Evolutionary conservation across 2,797 vertebrate species (phyloP).

Genomic region (Neostethus bicornis): DNA sequence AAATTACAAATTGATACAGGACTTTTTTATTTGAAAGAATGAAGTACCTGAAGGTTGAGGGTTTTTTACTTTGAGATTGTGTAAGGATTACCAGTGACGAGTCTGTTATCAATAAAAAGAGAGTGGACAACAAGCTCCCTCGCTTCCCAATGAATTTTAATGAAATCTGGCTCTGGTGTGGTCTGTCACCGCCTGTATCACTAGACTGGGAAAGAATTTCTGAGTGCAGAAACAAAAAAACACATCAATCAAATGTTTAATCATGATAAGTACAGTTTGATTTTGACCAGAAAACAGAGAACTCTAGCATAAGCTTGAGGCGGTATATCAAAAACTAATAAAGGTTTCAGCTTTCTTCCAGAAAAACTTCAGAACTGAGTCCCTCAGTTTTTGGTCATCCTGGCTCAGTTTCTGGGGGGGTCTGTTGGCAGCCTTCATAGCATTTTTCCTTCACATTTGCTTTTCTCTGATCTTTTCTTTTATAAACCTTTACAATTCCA

Average conservation of each 20-base stretch:
- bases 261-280: not conserved
- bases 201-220: not conserved
- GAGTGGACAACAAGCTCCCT: not conserved
- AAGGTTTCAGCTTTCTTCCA: slow-evolving; percentile 35
- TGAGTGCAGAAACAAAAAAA: slow-evolving; percentile 4
- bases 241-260: not conserved
- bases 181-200: not conserved
- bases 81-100: not conserved
- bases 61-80: slow-evolving; percentile 2
- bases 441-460: slow-evolving; percentile 29
- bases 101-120: slow-evolving; percentile 3
- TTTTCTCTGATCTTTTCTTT: slow-evolving; percentile 33
- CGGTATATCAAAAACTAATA: slow-evolving; percentile 9
- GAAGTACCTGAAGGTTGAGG: slow-evolving; percentile 3
- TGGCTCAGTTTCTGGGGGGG: slow-evolving; percentile 35
- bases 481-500: slow-evolving; percentile 10
- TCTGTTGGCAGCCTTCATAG: slow-evolving; percentile 24
- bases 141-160: not conserved
- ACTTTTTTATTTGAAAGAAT: not conserved
- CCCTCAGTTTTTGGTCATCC: slow-evolving; percentile 39
- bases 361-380: slow-evolving; percentile 52
- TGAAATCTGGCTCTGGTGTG: not conserved
- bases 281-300: not conserved
- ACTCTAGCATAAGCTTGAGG: not conserved
- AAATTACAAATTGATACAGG: not conserved